Conservation (phyloP, 2,113 vertebrate genomes). For the Lonchura striata region DNA sequence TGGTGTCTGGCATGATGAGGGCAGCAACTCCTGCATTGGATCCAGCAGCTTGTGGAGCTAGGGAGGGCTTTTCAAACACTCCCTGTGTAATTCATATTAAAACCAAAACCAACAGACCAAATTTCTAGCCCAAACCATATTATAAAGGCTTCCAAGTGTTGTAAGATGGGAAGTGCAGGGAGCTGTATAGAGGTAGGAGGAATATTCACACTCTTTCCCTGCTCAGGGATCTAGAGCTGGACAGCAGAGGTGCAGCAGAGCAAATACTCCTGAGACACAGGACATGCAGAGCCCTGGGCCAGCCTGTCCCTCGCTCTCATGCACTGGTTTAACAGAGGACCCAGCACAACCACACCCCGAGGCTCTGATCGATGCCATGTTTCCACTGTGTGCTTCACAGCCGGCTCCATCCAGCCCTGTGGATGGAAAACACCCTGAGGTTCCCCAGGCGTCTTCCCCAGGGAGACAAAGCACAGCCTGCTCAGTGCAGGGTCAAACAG, state of each 20-base stretch:
- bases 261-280: background rate
- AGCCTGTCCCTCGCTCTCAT: background rate
- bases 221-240: background rate
- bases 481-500: background rate
- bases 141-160: background rate
- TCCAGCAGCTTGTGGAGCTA: background rate
- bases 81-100: background rate
- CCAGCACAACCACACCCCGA: background rate
- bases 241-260: background rate
- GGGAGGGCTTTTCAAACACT: background rate
- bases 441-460: background rate
- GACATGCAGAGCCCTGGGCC: background rate
- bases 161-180: background rate
- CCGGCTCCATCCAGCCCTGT: background rate
- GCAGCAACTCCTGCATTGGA: background rate
- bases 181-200: background rate
- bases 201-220: background rate
- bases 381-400: background rate
- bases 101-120: background rate
- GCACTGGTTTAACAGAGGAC: background rate
- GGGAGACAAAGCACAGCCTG: background rate
- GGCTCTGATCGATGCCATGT: constrained; percentile 5
- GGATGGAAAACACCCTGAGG: constrained; percentile 58
- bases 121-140: background rate
- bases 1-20: background rate